Evolutionary conservation across 2,888 invertebrate genomes (phyloP), one percentile per base, ranked within the genome.

Genomic region (Cataglyphis rosenhaueri): DNA sequence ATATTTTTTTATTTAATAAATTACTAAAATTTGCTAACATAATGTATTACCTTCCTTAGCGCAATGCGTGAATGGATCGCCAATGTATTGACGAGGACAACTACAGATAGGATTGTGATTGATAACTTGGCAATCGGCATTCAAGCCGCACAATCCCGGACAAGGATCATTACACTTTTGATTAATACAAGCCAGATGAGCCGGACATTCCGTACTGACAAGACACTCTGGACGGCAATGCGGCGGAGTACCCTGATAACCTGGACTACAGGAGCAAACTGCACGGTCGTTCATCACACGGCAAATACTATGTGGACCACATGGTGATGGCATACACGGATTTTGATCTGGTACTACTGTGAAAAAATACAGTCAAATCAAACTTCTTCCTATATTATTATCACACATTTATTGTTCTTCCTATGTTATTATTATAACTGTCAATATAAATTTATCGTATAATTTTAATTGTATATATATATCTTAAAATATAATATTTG

Each of bases 151-250:
- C 8, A 96, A 95, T 76, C 96, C 96, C 1, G 95, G 95, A 85
- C 97, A 97, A 48, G 96, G 96, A 93, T 97, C 96, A 55, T 94
- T 94, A 91, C 97, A 97, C 88, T 96, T 96, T 87, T 96, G 96
- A 82, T 95, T 95, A 83, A 96, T 96, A 86, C 97, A 97, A 15
- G 96, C 96, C 87, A 95, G 95, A 88, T 96, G 95, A 55, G 95
- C 94, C n/a, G 94, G 94, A 91, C 96, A 96, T 90, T 96, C 96
- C 0, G 96, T 95, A 85, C 95, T 96, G 9, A 96, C 95, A 8
- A 96, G 93, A 92, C 96, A 96, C 92, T 96, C 96, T 0, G 96
- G 96, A 83, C 96, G 94, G 88, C 96, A 96, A 59, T 94, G 92
- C 1, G 96, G 96, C 52, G 96, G 96, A 29, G 95, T 94, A 10